Base-by-base conservation (phyloP, 2,797 vertebrate genomes). In the Diglossa cyanea region DNA sequence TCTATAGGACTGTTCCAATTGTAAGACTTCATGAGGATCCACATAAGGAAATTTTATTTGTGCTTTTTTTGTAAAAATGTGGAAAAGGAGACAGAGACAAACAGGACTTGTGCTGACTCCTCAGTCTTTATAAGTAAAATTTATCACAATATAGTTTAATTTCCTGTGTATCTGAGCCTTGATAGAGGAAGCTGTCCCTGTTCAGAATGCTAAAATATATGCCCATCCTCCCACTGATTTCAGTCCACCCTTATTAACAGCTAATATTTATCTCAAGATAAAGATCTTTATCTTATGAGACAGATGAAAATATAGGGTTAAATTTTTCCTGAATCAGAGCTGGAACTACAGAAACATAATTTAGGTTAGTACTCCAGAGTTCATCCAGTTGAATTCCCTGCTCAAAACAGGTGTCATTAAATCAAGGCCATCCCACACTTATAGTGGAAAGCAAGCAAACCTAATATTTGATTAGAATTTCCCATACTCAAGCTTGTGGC, bases 31-130 rank as follows among this genome's bases (percentile, higher is more conserved):
- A 62, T 14, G 14, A 28, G 18, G 3, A 54, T 20, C 7, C 14
- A 13, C 7, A 35, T 26, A 13, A 80, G 45, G 13, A 6, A 51
- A 35, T 63, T 54, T 62, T 44, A 31, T 62, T 30, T 48, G 17
- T 44, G 10, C 0, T 24, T 31, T 31, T 39, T 54, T 47, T n/a
- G 1, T 55, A 15, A 11, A 35, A 67, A 2, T 39, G 7, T 60
- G 37, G 16, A 50, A 67, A 55, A 86, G 54, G 12, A 86, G 25
- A 33, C 4, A 42, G 13, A 75, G 7, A 44, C 16, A 61, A 63
- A 19, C 8, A 83, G 26, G 60, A 68, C 8, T 51, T 80, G 4
- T 44, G 6, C 18, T 76, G 51, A 54, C 18, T 72, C 17, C 24
- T 86, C 16, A 25, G 40, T 75, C 16, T 63, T 65, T 42, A 55